Conservation (phyloP, 1,140 invertebrate species). For the Drosophila ohnishii region DNA sequence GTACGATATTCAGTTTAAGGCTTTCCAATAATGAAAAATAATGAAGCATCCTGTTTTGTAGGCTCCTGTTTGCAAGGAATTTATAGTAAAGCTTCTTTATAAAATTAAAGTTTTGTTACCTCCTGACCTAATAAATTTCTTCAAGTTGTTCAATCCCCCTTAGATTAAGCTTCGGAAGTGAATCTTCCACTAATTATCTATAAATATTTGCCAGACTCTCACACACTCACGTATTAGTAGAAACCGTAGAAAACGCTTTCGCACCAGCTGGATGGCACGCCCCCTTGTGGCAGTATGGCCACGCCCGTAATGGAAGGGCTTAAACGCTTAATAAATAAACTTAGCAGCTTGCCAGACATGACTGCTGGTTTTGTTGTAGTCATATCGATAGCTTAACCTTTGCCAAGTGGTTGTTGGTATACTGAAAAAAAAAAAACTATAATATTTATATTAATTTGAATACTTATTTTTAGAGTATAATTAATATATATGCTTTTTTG, state of each 20-base stretch:
- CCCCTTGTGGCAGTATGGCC: constrained; percentile 3
- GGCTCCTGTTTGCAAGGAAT: too few relatives aligned
- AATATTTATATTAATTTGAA: background rate
- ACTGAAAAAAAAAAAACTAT: background rate
- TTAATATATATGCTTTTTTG: background rate
- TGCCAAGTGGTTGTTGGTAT: constrained; percentile 49
- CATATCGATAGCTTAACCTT: constrained; percentile 68
- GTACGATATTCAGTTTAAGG: background rate
- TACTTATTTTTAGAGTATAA: background rate
- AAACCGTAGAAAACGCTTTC: background rate
- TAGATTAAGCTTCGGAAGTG: background rate
- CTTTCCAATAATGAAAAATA: background rate
- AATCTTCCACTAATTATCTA: constrained; percentile 37
- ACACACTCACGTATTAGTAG: constrained; percentile 10
- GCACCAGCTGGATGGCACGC: constrained; percentile 29
- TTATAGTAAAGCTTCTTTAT: too few relatives aligned
- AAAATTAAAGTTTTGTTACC: too few relatives aligned
- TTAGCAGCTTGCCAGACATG: constrained; percentile 72
- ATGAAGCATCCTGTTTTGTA: too few relatives aligned
- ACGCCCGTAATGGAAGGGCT: constrained; percentile 50
- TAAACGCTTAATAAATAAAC: constrained; percentile 75
- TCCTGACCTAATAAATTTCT: too few relatives aligned
- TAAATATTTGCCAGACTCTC: constrained; percentile 59
- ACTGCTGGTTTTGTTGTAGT: constrained; percentile 35
- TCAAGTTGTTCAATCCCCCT: background rate